Conservation (phyloP, 2,888 invertebrate species). For the Drosophila algonquin region DNA sequence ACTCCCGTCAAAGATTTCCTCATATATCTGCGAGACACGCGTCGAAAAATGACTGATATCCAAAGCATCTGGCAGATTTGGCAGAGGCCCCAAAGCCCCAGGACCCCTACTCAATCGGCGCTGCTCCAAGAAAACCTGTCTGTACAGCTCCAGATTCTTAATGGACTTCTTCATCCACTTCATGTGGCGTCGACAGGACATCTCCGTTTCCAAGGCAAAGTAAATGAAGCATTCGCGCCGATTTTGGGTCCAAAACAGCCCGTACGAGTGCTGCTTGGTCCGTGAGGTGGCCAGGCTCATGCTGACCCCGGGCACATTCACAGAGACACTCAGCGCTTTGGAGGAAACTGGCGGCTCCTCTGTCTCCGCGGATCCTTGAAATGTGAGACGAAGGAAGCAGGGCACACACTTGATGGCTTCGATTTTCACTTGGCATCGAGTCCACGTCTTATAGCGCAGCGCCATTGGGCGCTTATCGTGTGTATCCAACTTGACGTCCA, state of each 20-base stretch:
- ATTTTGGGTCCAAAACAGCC: constrained; percentile 84
- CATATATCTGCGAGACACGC: constrained; percentile 83
- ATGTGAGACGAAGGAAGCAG: constrained; percentile 82
- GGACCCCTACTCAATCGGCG: constrained; percentile 77
- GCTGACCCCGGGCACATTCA: constrained; percentile 83
- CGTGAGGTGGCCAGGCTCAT: constrained; percentile 82
- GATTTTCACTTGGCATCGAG: constrained; percentile 83
- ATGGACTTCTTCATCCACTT: constrained; percentile 84
- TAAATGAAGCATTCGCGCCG: constrained; percentile 83
- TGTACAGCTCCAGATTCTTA: constrained; percentile 82
- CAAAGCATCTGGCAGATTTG: constrained; percentile 79
- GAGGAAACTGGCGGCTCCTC: constrained; percentile 7
- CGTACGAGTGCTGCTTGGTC: constrained; percentile 83
- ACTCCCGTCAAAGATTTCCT: constrained; percentile 82
- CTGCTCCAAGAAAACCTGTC: constrained; percentile 82
- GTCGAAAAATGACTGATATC: constrained; percentile 69
- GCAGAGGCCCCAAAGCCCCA: constrained; percentile 81
- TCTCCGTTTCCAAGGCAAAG: constrained; percentile 82
- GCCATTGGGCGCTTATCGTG: constrained; percentile 82
- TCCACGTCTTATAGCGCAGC: constrained; percentile 82
- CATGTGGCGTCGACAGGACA: constrained; percentile 82
- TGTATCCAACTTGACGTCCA: constrained; percentile 84
- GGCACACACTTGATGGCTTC: constrained; percentile 84
- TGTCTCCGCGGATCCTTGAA: constrained; percentile 55
- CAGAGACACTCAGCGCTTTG: constrained; percentile 73